phyloP scores from a whole-genome alignment of 2,113 vertebrate species.

The Microtus ochrogaster region DNA sequence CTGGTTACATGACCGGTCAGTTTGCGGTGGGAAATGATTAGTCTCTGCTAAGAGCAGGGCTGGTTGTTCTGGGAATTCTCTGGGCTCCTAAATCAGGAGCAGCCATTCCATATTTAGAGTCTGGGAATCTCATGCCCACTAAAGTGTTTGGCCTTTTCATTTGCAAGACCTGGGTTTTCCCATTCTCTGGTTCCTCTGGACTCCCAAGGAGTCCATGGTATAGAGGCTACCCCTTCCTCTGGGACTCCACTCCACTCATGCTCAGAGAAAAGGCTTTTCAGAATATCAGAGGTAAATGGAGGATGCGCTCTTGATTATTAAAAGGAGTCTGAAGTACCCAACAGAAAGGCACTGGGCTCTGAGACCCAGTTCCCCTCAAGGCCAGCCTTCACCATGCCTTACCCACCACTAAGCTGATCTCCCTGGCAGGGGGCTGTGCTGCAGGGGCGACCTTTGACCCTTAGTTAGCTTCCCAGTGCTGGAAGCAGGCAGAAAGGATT shows the following conservation, averaged over 20 bases:
- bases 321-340: not conserved
- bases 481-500: not conserved
- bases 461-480: not conserved
- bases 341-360: too few species aligned
- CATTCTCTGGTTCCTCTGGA: not conserved
- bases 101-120: too few species aligned
- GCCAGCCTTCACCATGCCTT: not conserved
- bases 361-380: too few species aligned
- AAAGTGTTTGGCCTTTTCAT: not conserved
- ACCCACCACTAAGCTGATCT: not conserved
- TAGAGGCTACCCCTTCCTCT: not conserved
- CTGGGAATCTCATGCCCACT: fast-evolving
- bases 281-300: not conserved
- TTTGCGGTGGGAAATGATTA: not conserved
- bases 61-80: not conserved
- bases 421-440: not conserved
- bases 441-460: not conserved
- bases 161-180: not conserved
- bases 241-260: not conserved
- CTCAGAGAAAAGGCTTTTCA: not conserved
- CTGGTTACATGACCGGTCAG: fast-evolving
- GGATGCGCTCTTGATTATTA: not conserved
- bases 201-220: not conserved
- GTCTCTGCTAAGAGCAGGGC: not conserved
- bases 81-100: not conserved